These are phyloP conservation scores for Drosophila kanapiae DNA, from an alignment of 1,140 invertebrate species.

Conservation along the genomic window DNA sequence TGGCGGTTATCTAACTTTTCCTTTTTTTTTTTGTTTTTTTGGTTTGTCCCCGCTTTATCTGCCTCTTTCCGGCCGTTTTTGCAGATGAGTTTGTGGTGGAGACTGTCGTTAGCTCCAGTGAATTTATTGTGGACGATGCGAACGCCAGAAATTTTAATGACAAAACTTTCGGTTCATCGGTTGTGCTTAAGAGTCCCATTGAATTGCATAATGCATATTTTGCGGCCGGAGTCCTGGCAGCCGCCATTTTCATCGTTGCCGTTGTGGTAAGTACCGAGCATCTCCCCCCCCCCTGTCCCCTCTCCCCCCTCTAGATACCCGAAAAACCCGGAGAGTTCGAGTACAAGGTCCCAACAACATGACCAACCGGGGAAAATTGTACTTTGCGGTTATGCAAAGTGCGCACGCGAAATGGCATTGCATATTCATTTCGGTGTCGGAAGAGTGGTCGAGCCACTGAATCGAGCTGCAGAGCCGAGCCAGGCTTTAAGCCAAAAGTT, in stretches of 20 bases:
- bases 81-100: slow-evolving; percentile 89
- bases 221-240: slow-evolving; percentile 89
- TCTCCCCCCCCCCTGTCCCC: no score
- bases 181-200: slow-evolving; percentile 84
- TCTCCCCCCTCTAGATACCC: not conserved
- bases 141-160: slow-evolving; percentile 87
- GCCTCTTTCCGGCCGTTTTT: slow-evolving; percentile 34
- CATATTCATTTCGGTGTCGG: slow-evolving; percentile 75
- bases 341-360: slow-evolving; percentile 30
- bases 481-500: slow-evolving; percentile 47
- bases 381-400: slow-evolving; percentile 64
- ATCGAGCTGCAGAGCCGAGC: slow-evolving; percentile 7
- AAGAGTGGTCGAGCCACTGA: slow-evolving; percentile 41
- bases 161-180: slow-evolving; percentile 88
- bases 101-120: slow-evolving; percentile 87
- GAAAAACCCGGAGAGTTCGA: slow-evolving; percentile 19
- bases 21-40: not conserved
- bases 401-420: slow-evolving; percentile 55
- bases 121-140: slow-evolving; percentile 86
- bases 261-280: slow-evolving; percentile 87
- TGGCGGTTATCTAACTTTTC: slow-evolving; percentile 29
- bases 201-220: slow-evolving; percentile 90
- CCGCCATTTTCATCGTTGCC: slow-evolving; percentile 89
- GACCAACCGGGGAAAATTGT: slow-evolving; percentile 67
- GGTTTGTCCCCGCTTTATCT: not conserved